Conservation (phyloP, 2,113 vertebrate species). For the Pteronura brasiliensis region DNA sequence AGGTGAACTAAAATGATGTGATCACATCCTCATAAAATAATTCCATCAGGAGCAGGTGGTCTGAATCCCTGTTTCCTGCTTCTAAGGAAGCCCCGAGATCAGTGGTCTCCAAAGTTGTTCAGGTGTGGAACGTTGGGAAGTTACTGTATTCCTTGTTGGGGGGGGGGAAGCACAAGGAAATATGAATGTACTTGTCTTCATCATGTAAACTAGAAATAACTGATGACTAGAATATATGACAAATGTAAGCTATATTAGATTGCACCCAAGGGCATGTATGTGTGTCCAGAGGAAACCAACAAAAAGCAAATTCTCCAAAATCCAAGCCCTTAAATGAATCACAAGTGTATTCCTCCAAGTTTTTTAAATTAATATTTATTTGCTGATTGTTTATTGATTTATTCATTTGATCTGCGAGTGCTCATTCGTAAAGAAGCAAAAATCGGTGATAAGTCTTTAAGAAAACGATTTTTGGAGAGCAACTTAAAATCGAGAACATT, state of each 20-base stretch:
- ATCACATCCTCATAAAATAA: not conserved
- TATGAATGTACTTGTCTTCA: not conserved
- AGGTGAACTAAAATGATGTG: not conserved
- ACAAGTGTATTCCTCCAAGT: not conserved
- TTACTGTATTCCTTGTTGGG: not conserved
- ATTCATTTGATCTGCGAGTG: not conserved
- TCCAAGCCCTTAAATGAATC: not conserved
- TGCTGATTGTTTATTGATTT: not conserved
- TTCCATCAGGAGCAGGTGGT: not conserved
- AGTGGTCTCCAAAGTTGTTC: not conserved
- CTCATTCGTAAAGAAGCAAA: not conserved
- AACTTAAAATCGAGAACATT: not conserved
- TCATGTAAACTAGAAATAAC: not conserved
- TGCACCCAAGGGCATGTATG: not conserved
- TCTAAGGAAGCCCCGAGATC: not conserved
- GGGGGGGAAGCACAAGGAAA: not conserved
- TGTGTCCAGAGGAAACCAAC: not conserved
- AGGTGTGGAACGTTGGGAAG: not conserved
- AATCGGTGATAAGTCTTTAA: not conserved
- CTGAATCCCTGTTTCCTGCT: not conserved
- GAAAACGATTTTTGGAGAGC: not conserved
- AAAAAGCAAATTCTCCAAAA: not conserved
- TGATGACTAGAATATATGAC: not conserved
- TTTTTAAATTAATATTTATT: not conserved
- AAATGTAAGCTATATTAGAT: not conserved